phyloP scores from a whole-genome alignment of 2,113 vertebrate species.

The Apodemus sylvaticus region DNA sequence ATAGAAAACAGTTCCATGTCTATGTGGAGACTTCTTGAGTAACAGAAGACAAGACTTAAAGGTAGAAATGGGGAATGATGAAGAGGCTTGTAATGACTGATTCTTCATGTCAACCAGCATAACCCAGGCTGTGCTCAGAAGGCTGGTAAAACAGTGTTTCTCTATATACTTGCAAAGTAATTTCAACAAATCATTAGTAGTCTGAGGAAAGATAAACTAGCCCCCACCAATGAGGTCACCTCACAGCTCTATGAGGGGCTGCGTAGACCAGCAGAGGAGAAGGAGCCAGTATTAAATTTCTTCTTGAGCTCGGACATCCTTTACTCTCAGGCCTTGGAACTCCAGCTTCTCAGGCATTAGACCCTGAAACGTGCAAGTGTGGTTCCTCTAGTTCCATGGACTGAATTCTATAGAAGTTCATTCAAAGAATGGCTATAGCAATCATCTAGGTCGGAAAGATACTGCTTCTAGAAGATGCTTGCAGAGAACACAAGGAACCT shows the following conservation, averaged over 20 bases:
- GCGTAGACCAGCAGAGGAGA: not conserved
- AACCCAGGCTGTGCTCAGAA: not conserved
- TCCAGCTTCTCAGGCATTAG: not conserved
- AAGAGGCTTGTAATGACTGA: not conserved
- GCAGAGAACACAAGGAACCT: not conserved
- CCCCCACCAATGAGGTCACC: not conserved
- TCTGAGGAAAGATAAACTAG: not conserved
- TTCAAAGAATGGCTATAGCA: not conserved
- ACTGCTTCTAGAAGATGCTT: constrained; percentile 5
- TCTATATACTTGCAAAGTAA: not conserved
- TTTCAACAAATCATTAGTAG: not conserved
- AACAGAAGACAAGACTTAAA: not conserved
- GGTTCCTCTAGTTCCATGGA: not conserved
- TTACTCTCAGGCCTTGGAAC: not conserved
- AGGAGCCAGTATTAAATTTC: not conserved
- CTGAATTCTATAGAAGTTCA: not conserved
- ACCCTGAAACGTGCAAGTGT: not conserved
- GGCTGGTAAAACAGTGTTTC: not conserved
- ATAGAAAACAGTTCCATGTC: constrained; percentile 30
- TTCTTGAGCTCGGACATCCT: not conserved
- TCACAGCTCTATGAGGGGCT: not conserved
- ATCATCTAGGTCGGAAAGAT: not conserved
- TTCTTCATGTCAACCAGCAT: not conserved
- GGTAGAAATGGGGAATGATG: not conserved
- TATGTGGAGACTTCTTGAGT: constrained; percentile 3